Evolutionary conservation across 2,888 invertebrate species (phyloP).

Genomic region (Ectemnius continuus): DNA sequence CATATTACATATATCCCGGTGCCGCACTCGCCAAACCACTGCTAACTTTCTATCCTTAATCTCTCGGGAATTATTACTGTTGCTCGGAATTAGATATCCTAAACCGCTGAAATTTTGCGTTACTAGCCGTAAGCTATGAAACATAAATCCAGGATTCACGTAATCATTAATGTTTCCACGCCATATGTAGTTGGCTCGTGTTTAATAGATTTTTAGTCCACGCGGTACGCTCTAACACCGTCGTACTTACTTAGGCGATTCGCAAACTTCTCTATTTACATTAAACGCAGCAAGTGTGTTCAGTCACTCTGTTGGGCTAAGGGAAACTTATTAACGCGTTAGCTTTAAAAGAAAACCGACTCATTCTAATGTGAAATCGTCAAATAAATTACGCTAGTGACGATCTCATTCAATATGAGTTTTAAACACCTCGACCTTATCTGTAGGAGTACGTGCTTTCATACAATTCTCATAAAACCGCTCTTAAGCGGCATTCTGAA

Average conservation of each 20-base stretch:
- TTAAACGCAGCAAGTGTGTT: too few species aligned
- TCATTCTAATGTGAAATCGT: too few species aligned
- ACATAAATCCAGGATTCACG: not conserved
- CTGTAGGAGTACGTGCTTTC: too few species aligned
- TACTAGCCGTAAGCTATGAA: not conserved
- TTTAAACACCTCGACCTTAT: too few species aligned
- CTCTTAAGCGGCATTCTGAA: too few species aligned
- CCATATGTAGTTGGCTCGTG: not conserved
- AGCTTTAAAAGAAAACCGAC: too few species aligned
- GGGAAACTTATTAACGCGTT: too few species aligned
- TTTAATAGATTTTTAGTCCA: not conserved
- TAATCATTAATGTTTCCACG: not conserved
- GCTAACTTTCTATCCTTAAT: not conserved
- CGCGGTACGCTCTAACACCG: not conserved
- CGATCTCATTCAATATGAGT: too few species aligned
- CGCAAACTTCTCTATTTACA: not conserved
- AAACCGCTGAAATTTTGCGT: conserved; percentile 2
- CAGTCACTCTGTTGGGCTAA: too few species aligned
- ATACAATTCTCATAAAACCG: too few species aligned
- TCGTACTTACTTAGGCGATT: not conserved
- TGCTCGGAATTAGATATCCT: not conserved
- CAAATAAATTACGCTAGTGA: too few species aligned
- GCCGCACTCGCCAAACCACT: not conserved
- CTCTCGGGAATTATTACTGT: not conserved
- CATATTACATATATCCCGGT: not conserved